Evolutionary conservation across 2,113 vertebrate genomes (phyloP).

Genomic region (Polypterus bichir): DNA sequence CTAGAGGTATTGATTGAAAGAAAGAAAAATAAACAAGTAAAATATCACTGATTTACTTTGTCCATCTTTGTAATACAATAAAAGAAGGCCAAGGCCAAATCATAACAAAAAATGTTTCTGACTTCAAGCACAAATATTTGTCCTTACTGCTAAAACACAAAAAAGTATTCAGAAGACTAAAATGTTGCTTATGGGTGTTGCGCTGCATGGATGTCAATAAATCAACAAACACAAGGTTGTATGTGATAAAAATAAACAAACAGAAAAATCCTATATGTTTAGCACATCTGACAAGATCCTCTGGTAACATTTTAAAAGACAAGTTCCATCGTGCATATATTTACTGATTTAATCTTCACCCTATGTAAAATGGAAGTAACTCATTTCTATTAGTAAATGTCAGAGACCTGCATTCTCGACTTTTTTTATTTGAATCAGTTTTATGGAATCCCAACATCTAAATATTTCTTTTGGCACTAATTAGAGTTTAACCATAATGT

Average conservation of each 20-base stretch:
- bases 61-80: background rate
- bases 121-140: background rate
- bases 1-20: conserved; percentile 31
- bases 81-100: background rate
- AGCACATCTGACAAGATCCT: conserved; percentile 40
- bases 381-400: too few species aligned
- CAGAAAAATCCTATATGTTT: conserved; percentile 42
- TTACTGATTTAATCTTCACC: conserved; percentile 29
- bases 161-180: conserved; percentile 4
- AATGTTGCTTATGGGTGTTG: conserved; percentile 32
- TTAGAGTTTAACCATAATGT: too few species aligned
- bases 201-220: conserved; percentile 42
- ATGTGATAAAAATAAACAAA: conserved; percentile 48
- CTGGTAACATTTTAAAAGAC: conserved; percentile 34
- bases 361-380: conserved; percentile 10
- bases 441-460: too few species aligned
- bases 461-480: too few species aligned
- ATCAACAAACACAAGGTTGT: conserved; percentile 46
- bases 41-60: background rate
- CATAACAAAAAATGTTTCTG: background rate
- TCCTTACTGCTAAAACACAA: background rate
- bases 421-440: too few species aligned
- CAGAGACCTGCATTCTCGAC: too few species aligned
- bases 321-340: conserved; percentile 29
- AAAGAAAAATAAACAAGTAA: background rate